Evolutionary conservation across 2,888 invertebrate genomes (phyloP), one percentile per base, ranked within the genome.

Genomic region (Camponotus fellah): DNA sequence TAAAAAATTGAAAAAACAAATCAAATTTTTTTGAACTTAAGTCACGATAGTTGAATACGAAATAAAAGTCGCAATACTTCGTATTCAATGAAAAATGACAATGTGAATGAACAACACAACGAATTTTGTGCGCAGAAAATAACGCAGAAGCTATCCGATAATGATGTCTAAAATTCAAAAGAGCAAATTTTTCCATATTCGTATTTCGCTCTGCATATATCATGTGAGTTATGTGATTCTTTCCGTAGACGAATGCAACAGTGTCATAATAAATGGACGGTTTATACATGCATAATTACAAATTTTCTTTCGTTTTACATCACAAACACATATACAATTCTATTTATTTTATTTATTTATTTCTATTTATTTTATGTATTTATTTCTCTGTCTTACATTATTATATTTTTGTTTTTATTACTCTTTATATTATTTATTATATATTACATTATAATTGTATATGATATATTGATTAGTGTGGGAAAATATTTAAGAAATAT

Each of bases 391-490:
- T 26, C 26, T 26, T 26, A 14, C 14, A 46, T 46, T 12, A 46
- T 2, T 5, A 53, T 53, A 17, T 26, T 37, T n/a, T 6, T 53
- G 0, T n/a, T n/a, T 53, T 8, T n/a, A 8, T 49, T 1, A n/a
- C 8, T n/a, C 49, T 53, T 8, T 6, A n/a, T 49, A 49, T 46
- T 3, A 12, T 2, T 8, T 49, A 49, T n/a, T 58, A 21, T 58
- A 10, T 56, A 56, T 21, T 56, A 56, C 2, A 56, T 21, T 97
- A 58, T 21, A 58, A 10, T 58, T 58, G 8, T 21, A 21, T 8
- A 12, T 58, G 5, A 1, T 12, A 21, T 56, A 2, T 43, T 56
- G 56, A 56, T 26, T 6, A 9, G 3, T 56, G 0, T n/a, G 10
- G 6, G 4, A 58, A 21, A 21, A 58, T 21, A 58, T 58, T 53